phyloP scores from a whole-genome alignment of 2,888 invertebrate genomes.

The Desoria tigrina region DNA sequence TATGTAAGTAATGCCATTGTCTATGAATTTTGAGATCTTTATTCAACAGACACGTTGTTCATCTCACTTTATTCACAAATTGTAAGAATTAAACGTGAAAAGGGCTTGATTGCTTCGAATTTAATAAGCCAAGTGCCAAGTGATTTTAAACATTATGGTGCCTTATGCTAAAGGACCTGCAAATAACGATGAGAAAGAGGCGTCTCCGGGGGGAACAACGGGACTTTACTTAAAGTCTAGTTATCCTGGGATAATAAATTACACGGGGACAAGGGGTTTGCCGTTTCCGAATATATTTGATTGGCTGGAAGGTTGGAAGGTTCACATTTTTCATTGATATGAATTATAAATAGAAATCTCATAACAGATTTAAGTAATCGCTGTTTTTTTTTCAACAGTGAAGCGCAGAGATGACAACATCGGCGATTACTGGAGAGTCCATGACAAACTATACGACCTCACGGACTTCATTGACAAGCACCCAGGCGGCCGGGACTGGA shows the following conservation, averaged over 20 bases:
- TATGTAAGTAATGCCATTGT: too few relatives aligned
- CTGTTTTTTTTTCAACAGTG: constrained; percentile 55
- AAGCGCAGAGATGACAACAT: constrained; percentile 70
- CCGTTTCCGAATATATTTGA: constrained; percentile 59
- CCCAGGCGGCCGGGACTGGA: constrained; percentile 82
- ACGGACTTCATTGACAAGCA: constrained; percentile 74
- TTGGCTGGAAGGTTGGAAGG: constrained; percentile 63
- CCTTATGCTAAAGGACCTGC: too few relatives aligned
- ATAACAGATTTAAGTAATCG: background rate
- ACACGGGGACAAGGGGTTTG: constrained; percentile 61
- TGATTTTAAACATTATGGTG: background rate
- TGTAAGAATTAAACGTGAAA: too few relatives aligned
- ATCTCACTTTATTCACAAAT: constrained; percentile 79
- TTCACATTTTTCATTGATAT: background rate
- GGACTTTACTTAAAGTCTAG: background rate
- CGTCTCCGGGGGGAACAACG: too few relatives aligned
- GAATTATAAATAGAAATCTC: background rate
- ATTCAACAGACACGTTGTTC: constrained; percentile 73
- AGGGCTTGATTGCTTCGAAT: too few relatives aligned
- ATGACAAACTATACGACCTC: constrained; percentile 79
- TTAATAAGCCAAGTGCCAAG: constrained; percentile 71
- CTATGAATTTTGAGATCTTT: too few relatives aligned
- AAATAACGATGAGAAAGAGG: too few relatives aligned
- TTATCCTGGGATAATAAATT: constrained; percentile 59
- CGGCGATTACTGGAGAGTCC: constrained; percentile 76